A percentile compares a stretch with the other conserved stretches of the same genome.
phyloP scores from a whole-genome alignment of 2,797 vertebrate genomes.

The Dendrocincla tyrannina region DNA sequence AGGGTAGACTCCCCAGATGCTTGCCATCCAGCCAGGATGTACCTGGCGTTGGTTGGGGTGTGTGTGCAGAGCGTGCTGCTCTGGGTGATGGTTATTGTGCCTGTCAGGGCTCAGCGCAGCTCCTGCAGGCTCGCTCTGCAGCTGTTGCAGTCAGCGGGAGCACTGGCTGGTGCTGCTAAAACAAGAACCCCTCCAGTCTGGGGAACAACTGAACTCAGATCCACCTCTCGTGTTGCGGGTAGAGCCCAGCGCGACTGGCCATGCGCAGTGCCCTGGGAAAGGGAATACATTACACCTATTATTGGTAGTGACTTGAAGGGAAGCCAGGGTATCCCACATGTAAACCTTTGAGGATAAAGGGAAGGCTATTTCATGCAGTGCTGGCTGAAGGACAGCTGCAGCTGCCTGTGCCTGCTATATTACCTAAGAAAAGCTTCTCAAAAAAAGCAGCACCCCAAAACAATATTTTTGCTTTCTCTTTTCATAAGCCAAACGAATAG shows the following conservation, averaged over 20 bases:
- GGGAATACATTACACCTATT: background rate
- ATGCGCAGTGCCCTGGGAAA: background rate
- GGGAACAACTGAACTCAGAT: background rate
- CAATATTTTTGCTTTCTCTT: background rate
- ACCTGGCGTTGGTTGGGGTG: rapidly evolving
- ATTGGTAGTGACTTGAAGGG: background rate
- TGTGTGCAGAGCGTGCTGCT: background rate
- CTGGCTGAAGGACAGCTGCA: slow-evolving; percentile 19
- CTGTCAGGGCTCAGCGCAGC: background rate
- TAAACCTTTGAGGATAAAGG: background rate
- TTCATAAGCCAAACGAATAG: background rate
- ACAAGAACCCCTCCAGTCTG: background rate
- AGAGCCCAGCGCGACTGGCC: background rate
- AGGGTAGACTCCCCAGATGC: background rate
- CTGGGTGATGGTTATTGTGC: background rate
- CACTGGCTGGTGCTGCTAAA: background rate
- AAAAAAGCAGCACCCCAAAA: background rate
- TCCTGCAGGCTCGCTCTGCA: background rate
- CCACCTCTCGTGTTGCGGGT: background rate
- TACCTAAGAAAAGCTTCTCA: background rate
- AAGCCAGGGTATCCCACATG: background rate
- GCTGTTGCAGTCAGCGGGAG: background rate
- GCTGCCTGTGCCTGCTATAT: background rate
- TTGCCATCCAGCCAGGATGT: background rate
- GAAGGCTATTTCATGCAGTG: background rate